These are phyloP conservation scores for Lagorchestes hirsutus DNA, from an alignment of 2,797 vertebrate species.

Conservation along the genomic window DNA sequence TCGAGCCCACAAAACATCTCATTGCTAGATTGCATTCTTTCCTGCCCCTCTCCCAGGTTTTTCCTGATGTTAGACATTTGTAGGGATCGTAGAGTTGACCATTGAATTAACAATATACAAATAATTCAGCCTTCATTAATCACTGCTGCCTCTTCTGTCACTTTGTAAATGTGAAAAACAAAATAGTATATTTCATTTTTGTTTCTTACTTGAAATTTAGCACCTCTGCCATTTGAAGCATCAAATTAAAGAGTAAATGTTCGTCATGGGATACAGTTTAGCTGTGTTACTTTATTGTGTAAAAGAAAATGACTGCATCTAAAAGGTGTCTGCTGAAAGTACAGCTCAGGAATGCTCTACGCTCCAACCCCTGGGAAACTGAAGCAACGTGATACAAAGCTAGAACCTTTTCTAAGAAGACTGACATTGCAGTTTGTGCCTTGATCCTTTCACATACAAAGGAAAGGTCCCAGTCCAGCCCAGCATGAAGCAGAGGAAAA, in stretches of 20 bases:
- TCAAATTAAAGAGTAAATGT: conserved; percentile 51
- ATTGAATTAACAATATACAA: neutral
- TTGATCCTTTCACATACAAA: conserved; percentile 58
- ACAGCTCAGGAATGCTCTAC: conserved; percentile 33
- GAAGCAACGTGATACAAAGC: conserved; percentile 20
- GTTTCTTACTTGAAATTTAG: neutral
- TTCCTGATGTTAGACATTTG: neutral
- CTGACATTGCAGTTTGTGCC: conserved; percentile 30
- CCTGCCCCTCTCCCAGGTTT: neutral
- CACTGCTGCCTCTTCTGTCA: neutral
- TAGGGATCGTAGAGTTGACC: neutral
- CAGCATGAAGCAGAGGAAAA: conserved; percentile 58
- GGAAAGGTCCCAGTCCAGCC: conserved; percentile 49
- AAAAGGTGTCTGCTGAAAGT: conserved; percentile 45
- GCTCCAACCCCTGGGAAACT: conserved; percentile 4
- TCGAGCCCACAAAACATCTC: neutral
- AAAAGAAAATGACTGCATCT: conserved; percentile 8
- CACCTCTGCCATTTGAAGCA: neutral
- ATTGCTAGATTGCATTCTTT: neutral
- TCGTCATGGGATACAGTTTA: neutral
- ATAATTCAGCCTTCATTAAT: neutral
- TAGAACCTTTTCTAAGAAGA: conserved; percentile 41
- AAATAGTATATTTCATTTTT: neutral
- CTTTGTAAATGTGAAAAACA: neutral
- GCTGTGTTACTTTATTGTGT: conserved; percentile 11